Percentiles rank a stretch among this genome's conserved stretches.
Conservation (phyloP, 2,888 invertebrate genomes). For the Polyommatus icarus region DNA sequence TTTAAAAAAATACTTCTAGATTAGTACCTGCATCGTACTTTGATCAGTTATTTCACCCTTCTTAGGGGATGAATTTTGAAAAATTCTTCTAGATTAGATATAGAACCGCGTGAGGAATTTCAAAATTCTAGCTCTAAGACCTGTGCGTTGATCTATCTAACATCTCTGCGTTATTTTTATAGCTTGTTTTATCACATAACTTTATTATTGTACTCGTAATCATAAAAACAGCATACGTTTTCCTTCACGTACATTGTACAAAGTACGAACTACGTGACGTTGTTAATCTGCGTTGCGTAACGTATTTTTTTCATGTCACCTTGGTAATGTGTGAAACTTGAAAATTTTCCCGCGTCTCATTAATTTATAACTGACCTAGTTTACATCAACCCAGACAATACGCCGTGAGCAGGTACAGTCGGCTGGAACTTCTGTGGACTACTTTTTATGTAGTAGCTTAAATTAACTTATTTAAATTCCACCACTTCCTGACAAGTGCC, state of each 20-base stretch:
- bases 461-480: no score
- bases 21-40: no score
- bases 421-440: neutral
- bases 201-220: no score
- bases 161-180: no score
- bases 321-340: slow-evolving; percentile 21
- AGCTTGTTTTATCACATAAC: no score
- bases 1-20: no score
- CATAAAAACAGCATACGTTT: neutral
- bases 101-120: no score
- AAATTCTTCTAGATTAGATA: neutral
- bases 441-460: neutral
- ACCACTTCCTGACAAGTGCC: no score
- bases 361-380: slow-evolving; percentile 34
- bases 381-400: slow-evolving; percentile 30
- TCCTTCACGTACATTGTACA: neutral
- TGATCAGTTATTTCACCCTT: neutral
- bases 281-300: neutral
- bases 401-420: neutral
- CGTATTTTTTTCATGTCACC: slow-evolving; percentile 15
- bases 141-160: no score
- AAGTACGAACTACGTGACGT: neutral
- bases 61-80: no score
- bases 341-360: slow-evolving; percentile 31
- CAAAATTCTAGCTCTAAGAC: no score